A percentile compares a stretch with the other conserved stretches of the same genome.
Evolutionary conservation across 1,140 invertebrate species (phyloP).

Genomic region (Olivierus martensii): DNA sequence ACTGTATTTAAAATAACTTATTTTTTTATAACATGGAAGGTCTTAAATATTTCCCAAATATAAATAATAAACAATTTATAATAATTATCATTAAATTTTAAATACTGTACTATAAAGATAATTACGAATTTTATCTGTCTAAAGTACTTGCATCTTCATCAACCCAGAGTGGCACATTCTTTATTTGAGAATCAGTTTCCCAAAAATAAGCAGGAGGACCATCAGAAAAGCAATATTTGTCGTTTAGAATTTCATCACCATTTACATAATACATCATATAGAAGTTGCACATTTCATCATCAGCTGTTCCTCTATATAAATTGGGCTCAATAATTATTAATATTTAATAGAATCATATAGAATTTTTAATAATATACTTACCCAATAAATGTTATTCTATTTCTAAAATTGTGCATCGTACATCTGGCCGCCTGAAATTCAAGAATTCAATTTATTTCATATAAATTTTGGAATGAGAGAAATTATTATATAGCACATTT

Average conservation of each 20-base stretch:
- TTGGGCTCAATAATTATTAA: too few species aligned
- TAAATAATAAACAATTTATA: too few species aligned
- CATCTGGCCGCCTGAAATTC: slow-evolving; percentile 61
- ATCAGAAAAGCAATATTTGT: slow-evolving; percentile 70
- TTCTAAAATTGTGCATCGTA: slow-evolving; percentile 63
- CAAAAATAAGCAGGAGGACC: slow-evolving; percentile 75
- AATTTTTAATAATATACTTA: slow-evolving; percentile 33
- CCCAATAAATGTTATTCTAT: slow-evolving; percentile 57
- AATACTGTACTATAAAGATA: too few species aligned
- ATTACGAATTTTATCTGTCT: neutral
- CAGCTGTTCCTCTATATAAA: slow-evolving; percentile 55
- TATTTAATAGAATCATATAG: neutral
- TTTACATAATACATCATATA: slow-evolving; percentile 97
- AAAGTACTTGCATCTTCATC: slow-evolving; percentile 43
- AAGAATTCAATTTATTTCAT: too few species aligned
- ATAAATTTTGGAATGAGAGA: too few species aligned
- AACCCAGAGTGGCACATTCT: slow-evolving; percentile 49
- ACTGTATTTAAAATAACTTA: too few species aligned
- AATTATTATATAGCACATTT: too few species aligned
- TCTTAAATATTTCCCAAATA: too few species aligned
- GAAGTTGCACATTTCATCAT: slow-evolving; percentile 99
- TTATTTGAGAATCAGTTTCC: slow-evolving; percentile 43
- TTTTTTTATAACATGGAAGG: too few species aligned
- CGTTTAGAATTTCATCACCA: slow-evolving; percentile 53
- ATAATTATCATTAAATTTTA: too few species aligned